Evolutionary conservation across 2,113 vertebrate species (phyloP).

Genomic region (Aspiorhynchus laticeps): DNA sequence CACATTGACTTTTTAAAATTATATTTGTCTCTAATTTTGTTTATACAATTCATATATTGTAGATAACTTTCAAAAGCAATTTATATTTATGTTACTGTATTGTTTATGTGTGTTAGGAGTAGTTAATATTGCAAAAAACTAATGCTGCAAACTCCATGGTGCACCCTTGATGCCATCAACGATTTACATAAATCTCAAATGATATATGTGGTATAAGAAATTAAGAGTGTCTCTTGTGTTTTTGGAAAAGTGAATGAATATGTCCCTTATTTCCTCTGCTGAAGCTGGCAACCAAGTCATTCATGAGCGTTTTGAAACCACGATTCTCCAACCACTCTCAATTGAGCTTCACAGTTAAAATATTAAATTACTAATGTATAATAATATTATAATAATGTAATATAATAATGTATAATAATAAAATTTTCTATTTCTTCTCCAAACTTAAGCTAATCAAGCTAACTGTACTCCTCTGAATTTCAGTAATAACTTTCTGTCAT

Average conservation of each 20-base stretch:
- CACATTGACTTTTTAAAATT: too few species aligned
- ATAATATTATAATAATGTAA: too few species aligned
- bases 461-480: neutral
- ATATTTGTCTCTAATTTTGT: too few species aligned
- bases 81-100: too few species aligned
- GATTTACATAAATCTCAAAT: neutral
- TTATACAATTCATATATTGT: too few species aligned
- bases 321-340: neutral
- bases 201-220: neutral
- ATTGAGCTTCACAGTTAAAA: neutral
- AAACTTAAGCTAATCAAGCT: neutral
- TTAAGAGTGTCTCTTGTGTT: too few species aligned
- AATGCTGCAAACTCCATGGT: too few species aligned
- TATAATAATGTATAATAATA: neutral
- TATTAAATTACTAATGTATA: neutral
- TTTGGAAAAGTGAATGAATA: neutral
- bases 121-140: too few species aligned
- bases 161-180: too few species aligned
- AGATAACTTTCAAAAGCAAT: too few species aligned
- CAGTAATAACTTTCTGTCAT: neutral
- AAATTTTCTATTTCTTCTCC: neutral
- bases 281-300: neutral
- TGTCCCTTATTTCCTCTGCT: neutral
- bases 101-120: too few species aligned
- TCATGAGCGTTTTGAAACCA: neutral